phyloP scores from a whole-genome alignment of 2,888 invertebrate species.

The Stenurella melanura region DNA sequence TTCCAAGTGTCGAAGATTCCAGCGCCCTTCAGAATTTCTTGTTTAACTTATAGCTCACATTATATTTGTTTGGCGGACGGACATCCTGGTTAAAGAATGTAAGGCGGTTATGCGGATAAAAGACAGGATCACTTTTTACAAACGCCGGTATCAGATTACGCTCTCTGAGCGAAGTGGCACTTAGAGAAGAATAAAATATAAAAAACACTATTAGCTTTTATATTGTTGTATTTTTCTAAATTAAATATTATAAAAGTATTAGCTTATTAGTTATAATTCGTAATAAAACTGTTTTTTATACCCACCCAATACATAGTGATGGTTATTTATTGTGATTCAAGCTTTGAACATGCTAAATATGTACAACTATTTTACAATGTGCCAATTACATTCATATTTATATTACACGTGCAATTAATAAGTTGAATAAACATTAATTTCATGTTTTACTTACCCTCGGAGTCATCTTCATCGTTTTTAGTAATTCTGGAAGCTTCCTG shows the following conservation, averaged over 20 bases:
- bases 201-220: no score
- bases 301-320: neutral
- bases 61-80: no score
- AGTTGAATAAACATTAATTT: constrained; percentile 4
- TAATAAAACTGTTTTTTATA: constrained; percentile 1
- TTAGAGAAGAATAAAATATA: no score
- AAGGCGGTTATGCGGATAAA: no score
- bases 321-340: neutral
- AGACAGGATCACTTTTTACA: no score
- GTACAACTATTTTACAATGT: neutral
- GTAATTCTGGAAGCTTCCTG: constrained; percentile 72
- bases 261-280: neutral
- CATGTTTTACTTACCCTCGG: constrained; percentile 63
- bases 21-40: no score
- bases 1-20: no score
- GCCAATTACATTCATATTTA: neutral
- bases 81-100: no score
- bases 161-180: no score
- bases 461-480: constrained; percentile 72
- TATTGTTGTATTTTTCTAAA: no score
- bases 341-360: neutral
- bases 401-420: constrained; percentile 29
- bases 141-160: no score
- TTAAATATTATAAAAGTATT: neutral
- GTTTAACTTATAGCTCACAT: no score